Evolutionary conservation across 2,113 vertebrate species (phyloP), one percentile per base, ranked within the genome.

Genomic region (Spea bombifrons): DNA sequence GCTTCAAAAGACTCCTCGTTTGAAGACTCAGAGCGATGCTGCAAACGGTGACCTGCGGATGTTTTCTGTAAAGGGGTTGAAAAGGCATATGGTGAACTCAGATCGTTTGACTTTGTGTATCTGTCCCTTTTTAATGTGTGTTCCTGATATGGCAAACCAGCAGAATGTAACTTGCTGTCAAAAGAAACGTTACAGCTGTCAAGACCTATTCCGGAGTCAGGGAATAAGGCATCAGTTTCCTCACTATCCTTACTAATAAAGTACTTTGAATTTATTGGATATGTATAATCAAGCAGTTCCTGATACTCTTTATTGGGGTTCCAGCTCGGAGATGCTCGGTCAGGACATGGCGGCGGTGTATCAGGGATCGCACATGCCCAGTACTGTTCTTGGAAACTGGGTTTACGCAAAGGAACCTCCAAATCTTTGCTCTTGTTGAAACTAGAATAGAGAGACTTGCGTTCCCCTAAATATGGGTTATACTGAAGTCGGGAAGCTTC

Each of bases 261-360:
- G 73, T 88, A 85, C 46, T 87, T 90, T 0, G 96, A 92, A 87
- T 90, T 93, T 61, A 99, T 82, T 0, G 96, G 97, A 66, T 99
- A 98, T 1, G 95, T 95, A 12, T 98, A 99, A 85, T 99, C 94
- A 66, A 99, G 89, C 80, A 99, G 84, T 44, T 91, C 92, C 86
- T 95, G 90, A 0, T 99, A 99, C 66, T 98, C 96, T 47, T 90
- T 91, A 80, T 91, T 86, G 15, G 96, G 95, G 82, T 98, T 85
- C 96, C 95, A 96, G 72, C 81, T 86, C 0, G 92, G 90, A 0
- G 92, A 95, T 9, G 4, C 83, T 5, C 95, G 90, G 85, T 97
- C 87, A 0, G 92, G 91, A 46, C 92, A 94, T 0, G 94, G 93
- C 12, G 93, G 94, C 48, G 91, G 78, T 0, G 88, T 86, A 68